phyloP scores from a whole-genome alignment of 1,140 invertebrate species.

The Drosophila prosaltans region DNA sequence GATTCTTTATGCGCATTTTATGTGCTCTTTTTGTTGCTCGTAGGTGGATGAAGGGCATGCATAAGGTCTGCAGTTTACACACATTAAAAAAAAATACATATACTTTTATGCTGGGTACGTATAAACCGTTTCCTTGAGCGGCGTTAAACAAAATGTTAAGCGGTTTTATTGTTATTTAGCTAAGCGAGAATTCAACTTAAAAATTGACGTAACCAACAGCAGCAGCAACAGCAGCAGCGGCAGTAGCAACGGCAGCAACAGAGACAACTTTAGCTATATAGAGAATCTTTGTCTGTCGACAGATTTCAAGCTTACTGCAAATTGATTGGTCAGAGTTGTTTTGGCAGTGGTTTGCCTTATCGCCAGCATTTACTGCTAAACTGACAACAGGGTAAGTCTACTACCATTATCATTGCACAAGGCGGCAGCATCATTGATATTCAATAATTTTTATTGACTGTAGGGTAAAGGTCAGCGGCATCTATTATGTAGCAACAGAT shows the following conservation, averaged over 20 bases:
- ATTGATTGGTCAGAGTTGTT: constrained; percentile 39
- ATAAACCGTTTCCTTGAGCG: constrained; percentile 64
- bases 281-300: constrained; percentile 34
- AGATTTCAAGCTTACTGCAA: constrained; percentile 3
- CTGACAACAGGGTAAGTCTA: constrained; percentile 43
- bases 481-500: constrained; percentile 28
- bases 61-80: constrained; percentile 71
- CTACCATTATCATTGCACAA: constrained; percentile 48
- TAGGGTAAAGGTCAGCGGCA: constrained; percentile 55
- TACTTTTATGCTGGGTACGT: constrained; percentile 46
- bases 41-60: constrained; percentile 46
- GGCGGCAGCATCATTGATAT: constrained; percentile 39
- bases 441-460: constrained; percentile 48
- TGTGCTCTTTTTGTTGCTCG: constrained; percentile 45
- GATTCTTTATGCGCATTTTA: constrained; percentile 74
- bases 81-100: constrained; percentile 10
- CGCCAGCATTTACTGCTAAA: constrained; percentile 33
- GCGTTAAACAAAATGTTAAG: constrained; percentile 53
- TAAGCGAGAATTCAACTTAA: constrained; percentile 49
- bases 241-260: constrained; percentile 29
- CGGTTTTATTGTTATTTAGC: constrained; percentile 40
- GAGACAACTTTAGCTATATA: not conserved
- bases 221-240: constrained; percentile 29
- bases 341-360: constrained; percentile 69
- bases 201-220: constrained; percentile 60